phyloP scores from a whole-genome alignment of 2,888 invertebrate genomes.

The Xestia ashworthii region DNA sequence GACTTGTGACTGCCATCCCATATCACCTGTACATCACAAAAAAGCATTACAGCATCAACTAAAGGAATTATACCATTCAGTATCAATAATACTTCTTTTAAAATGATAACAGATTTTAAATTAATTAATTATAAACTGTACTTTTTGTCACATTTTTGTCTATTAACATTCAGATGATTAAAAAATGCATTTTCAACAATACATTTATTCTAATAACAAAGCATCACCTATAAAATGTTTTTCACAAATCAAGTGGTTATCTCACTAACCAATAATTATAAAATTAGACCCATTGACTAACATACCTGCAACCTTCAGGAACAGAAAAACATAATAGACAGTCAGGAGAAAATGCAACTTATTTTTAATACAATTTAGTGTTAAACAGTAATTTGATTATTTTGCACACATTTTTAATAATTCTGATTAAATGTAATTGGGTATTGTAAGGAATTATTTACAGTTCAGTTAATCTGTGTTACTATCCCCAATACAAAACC shows the following conservation, averaged over 20 bases:
- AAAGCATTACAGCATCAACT: background rate
- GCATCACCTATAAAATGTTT: constrained; percentile 82
- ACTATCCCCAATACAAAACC: constrained; percentile 63
- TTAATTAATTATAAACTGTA: constrained; percentile 35
- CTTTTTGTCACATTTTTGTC: constrained; percentile 44
- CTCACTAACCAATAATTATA: constrained; percentile 69
- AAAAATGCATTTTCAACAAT: constrained; percentile 69
- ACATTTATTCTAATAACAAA: constrained; percentile 85
- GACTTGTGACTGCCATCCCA: background rate
- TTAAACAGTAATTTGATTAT: constrained; percentile 67
- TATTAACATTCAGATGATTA: constrained; percentile 44
- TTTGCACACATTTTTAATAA: constrained; percentile 61
- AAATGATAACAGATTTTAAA: constrained; percentile 38
- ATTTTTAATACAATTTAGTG: constrained; percentile 60
- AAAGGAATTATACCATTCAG: background rate
- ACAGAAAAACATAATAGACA: constrained; percentile 57
- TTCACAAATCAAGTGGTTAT: constrained; percentile 71
- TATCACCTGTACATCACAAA: background rate
- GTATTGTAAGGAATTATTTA: constrained; percentile 53
- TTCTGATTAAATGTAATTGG: constrained; percentile 63
- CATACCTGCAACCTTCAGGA: constrained; percentile 59
- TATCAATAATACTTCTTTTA: background rate
- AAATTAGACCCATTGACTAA: constrained; percentile 69
- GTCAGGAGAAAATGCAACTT: constrained; percentile 71
- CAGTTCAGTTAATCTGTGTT: constrained; percentile 41